Evolutionary conservation across 1,140 invertebrate genomes (phyloP).

Genomic region (Ceratina japonica): DNA sequence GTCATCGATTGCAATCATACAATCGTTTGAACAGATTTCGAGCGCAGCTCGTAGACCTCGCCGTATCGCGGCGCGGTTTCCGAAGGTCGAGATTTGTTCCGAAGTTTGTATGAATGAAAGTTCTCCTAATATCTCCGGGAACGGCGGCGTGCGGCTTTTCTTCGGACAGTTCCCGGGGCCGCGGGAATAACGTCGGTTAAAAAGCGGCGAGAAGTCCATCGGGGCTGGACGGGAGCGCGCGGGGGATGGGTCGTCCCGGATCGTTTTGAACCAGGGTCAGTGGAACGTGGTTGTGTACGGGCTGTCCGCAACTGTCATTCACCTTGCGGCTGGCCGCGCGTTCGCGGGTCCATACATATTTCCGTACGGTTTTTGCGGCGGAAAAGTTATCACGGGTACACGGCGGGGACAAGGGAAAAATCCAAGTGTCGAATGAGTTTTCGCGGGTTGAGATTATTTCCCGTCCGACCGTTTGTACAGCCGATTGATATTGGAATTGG

Average conservation of each 20-base stretch:
- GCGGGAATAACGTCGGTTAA: conserved; percentile 51
- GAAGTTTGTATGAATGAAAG: conserved; percentile 75
- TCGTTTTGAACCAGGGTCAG: conserved; percentile 63
- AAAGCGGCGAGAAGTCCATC: conserved; percentile 53
- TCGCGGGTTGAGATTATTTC: conserved; percentile 7
- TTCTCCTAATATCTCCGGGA: conserved; percentile 72
- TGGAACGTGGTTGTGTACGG: conserved; percentile 64
- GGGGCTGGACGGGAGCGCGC: conserved; percentile 19
- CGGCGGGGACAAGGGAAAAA: conserved; percentile 2
- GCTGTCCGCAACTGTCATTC: conserved; percentile 67
- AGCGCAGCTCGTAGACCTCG: conserved; percentile 55
- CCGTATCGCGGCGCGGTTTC: conserved; percentile 45
- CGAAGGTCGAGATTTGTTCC: conserved; percentile 74
- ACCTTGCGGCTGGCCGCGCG: conserved; percentile 50
- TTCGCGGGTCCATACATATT: conserved; percentile 33
- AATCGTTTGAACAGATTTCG: conserved; percentile 49
- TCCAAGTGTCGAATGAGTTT: conserved; percentile 14
- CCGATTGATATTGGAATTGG: neutral
- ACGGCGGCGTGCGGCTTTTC: conserved; percentile 55
- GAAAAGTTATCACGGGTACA: conserved; percentile 27
- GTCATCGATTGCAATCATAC: neutral
- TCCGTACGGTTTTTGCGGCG: conserved; percentile 31
- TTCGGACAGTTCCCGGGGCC: conserved; percentile 40
- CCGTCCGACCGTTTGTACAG: too few species aligned
- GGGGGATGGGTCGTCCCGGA: conserved; percentile 53